Percentiles rank a stretch among this genome's conserved stretches.
These are phyloP conservation scores for Columba janthina DNA, from an alignment of 2,113 vertebrate genomes.

Conservation along the genomic window DNA sequence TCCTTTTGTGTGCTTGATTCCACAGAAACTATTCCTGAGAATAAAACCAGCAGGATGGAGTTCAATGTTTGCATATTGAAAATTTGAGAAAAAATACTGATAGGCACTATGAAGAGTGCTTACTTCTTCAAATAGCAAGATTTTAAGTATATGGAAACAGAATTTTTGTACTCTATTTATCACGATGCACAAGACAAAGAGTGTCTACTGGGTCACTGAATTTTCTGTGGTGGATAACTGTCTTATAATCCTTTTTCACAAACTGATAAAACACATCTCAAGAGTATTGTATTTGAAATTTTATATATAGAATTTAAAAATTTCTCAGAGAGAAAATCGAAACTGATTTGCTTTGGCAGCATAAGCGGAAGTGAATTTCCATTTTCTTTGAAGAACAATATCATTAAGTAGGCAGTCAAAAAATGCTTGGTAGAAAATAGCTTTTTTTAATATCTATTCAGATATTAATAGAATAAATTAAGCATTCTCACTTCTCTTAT, in stretches of 20 bases:
- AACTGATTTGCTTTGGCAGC: background rate
- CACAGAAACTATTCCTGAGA: background rate
- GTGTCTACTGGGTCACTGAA: background rate
- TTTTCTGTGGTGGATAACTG: background rate
- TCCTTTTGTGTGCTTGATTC: background rate
- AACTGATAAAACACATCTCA: background rate
- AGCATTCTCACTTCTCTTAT: background rate
- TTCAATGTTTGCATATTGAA: background rate
- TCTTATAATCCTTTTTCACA: background rate
- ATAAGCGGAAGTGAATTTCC: background rate
- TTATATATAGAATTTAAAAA: background rate
- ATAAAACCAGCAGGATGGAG: background rate
- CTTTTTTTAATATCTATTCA: background rate
- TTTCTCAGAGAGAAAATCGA: background rate
- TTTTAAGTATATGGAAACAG: background rate
- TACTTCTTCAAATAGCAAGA: background rate
- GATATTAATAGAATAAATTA: background rate
- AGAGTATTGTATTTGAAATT: background rate
- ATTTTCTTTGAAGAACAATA: background rate
- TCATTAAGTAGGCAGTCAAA: background rate
- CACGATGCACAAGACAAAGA: background rate
- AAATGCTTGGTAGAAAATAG: background rate
- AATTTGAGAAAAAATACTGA: background rate
- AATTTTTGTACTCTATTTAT: background rate
- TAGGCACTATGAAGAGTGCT: background rate